Percentiles rank a stretch among this genome's conserved stretches.
phyloP scores from a whole-genome alignment of 2,113 vertebrate species.

The Pomatostomus ruficeps region DNA sequence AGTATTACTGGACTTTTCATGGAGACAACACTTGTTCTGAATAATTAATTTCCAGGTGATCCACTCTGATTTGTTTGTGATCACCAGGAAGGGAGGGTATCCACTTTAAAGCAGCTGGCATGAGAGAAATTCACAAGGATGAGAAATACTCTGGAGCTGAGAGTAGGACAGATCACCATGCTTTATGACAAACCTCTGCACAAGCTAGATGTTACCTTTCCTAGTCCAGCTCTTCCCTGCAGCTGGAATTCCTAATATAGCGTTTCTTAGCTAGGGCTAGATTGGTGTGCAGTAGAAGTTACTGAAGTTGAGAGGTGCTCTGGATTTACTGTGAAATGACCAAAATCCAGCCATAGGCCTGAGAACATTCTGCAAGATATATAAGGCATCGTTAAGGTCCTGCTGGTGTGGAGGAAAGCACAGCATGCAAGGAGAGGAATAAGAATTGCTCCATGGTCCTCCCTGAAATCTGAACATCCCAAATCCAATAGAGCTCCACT shows the following conservation, averaged over 20 bases:
- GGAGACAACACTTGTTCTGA: neutral
- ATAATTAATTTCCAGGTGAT: neutral
- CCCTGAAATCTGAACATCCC: neutral
- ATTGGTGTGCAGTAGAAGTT: neutral
- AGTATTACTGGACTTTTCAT: neutral
- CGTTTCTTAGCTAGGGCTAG: neutral
- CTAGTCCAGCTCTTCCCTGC: neutral
- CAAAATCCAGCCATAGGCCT: neutral
- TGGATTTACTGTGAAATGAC: neutral
- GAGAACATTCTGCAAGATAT: neutral
- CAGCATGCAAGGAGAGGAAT: fast-evolving
- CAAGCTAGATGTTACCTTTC: neutral
- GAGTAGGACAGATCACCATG: fast-evolving
- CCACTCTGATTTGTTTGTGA: conserved; percentile 21
- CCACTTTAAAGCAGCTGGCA: neutral
- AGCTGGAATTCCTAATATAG: neutral
- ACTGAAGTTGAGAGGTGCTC: neutral
- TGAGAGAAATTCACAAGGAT: neutral
- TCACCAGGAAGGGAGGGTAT: neutral
- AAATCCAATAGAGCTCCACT: neutral
- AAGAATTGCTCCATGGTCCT: neutral
- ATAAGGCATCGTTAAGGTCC: neutral
- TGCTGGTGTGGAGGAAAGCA: neutral
- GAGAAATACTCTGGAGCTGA: neutral
- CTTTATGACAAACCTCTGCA: neutral